Percentiles rank a stretch among this genome's conserved stretches.
These are phyloP conservation scores for Rhyzopertha dominica DNA, from an alignment of 1,140 invertebrate species.

Conservation along the genomic window DNA sequence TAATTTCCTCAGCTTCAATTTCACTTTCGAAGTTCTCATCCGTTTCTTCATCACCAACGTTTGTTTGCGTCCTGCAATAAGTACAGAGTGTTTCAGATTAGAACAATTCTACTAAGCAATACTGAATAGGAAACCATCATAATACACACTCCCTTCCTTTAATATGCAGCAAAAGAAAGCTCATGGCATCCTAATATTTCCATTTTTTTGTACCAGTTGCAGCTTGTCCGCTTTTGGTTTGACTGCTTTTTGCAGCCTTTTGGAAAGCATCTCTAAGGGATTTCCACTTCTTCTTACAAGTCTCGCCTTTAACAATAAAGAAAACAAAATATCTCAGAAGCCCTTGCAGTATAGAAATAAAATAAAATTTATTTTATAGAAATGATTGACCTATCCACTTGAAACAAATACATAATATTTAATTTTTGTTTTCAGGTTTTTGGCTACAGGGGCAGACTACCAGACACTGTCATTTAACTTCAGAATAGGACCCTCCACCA, in stretches of 20 bases:
- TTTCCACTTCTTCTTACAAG: conserved; percentile 11
- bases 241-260: conserved; percentile 4
- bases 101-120: too few relatives aligned
- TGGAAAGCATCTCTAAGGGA: conserved; percentile 9
- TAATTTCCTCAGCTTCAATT: conserved; percentile 6
- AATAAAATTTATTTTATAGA: too few relatives aligned
- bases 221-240: conserved; percentile 11
- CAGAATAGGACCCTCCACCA: conserved; percentile 13
- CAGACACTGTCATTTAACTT: conserved; percentile 14
- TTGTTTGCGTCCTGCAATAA: conserved; percentile 14
- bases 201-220: conserved; percentile 13
- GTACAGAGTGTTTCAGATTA: conserved; percentile 2
- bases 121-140: too few relatives aligned
- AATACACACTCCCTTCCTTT: conserved; percentile 14
- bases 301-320: conserved; percentile 8
- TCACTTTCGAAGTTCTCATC: conserved; percentile 1
- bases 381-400: too few relatives aligned
- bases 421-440: conserved; percentile 15
- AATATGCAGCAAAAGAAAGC: conserved; percentile 17
- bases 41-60: conserved; percentile 10
- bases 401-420: too few relatives aligned
- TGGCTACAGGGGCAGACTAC: conserved; percentile 13
- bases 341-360: too few relatives aligned
- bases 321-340: too few relatives aligned
- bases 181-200: conserved; percentile 16